Base-by-base conservation (phyloP, 2,888 invertebrate genomes). In the Lepetodrilus schrolli region DNA sequence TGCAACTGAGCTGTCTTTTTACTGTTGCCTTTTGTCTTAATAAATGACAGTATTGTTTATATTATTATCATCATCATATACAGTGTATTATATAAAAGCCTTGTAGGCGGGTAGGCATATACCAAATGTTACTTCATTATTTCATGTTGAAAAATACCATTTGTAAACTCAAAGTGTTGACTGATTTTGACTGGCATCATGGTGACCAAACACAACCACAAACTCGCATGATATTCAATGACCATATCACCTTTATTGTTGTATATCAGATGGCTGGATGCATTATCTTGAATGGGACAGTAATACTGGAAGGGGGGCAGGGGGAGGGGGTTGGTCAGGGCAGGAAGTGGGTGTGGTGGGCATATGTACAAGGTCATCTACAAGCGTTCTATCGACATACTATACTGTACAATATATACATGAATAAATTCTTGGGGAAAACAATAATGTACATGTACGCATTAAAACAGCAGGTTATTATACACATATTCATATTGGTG, bases 241-340 rank as follows among this genome's bases (percentile, higher is more conserved):
- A 58, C 58, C 58, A 58, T 58, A 58, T 58, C 58, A 58, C 58
- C 58, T 58, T 58, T 58, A 58, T 58, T 58, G 30, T 58, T 58
- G 58, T 48, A 20, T 17, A 34, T 34, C 58, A 30, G 58, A 26
- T 26, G 30, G 58, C 26, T 58, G 58, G 26, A 58, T 58, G 58
- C 58, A 58, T 58, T 58, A 58, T 58, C 30, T 58, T 58, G 58
- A 58, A 26, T 30, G 58, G 58, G 58, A 34, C 58, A 58, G 30
- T 58, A 58, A 58, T 58, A 58, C 58, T 58, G 58, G 34, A 34
- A 34, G 58, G 30, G 23, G 58, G 5, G 58, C 30, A 30, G 58
- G 2, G 17, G 58, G 48, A n/a, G 48, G 21, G 21, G 21, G 17
- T 48, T 17, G 58, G 58, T 30, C 30, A 30, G 58, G 30, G 17